Conservation (phyloP, 2,797 vertebrate genomes). For the Chloroceryle inda region DNA sequence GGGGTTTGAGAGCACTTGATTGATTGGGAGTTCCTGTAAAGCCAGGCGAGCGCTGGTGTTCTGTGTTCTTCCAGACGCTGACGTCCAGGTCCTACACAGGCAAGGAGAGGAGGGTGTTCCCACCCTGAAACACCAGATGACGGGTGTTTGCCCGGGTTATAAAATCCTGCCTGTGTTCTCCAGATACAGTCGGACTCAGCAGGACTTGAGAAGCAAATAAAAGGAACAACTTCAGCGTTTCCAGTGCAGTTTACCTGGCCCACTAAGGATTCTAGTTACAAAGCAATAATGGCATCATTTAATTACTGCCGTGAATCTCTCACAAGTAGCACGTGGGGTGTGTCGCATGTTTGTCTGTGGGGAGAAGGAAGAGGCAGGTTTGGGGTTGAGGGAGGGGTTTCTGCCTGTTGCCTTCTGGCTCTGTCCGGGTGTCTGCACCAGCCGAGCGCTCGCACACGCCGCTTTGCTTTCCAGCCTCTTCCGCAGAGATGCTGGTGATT, state of each 20-base stretch:
- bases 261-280: not conserved
- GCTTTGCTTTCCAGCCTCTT: not conserved
- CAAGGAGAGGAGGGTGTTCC: not conserved
- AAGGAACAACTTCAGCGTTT: not conserved
- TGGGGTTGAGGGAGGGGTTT: fast-evolving
- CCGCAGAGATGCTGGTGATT: not conserved
- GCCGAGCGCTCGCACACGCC: not conserved
- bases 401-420: not conserved
- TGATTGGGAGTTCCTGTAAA: constrained; percentile 1
- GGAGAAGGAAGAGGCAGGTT: not conserved
- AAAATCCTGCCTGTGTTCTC: constrained; percentile 44
- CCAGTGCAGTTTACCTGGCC: constrained; percentile 17
- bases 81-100: not conserved
- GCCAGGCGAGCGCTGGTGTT: constrained; percentile 9
- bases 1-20: not conserved
- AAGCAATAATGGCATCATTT: constrained; percentile 66
- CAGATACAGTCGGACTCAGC: constrained; percentile 19
- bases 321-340: not conserved
- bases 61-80: constrained; percentile 51
- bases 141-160: constrained; percentile 14
- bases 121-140: not conserved
- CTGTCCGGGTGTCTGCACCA: fast-evolving
- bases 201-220: constrained; percentile 26
- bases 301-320: not conserved
- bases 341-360: not conserved